Evolutionary conservation across 2,797 vertebrate genomes (phyloP), one percentile per base, ranked within the genome.

Genomic region (Synanceia verrucosa): DNA sequence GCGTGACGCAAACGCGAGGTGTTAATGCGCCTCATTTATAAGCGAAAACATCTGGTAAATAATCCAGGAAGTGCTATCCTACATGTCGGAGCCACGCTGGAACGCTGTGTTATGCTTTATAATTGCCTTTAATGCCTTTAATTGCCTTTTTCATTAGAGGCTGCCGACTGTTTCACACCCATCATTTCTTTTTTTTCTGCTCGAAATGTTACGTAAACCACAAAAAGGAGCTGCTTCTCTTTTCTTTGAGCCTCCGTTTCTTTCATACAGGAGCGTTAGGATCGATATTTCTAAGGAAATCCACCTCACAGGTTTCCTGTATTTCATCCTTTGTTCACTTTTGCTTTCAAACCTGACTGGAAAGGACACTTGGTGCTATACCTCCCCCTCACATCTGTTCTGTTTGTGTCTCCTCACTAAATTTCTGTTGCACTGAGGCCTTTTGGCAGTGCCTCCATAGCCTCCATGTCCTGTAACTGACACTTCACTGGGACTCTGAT

Each of bases 1-100:
- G 66, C 14, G 0, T 21, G 48, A 63, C 16, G 23, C 24, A 29
- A 76, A 66, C 57, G 41, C 0, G 1, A 80, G 21, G 64, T 1
- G 39, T 51, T 80, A 75, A 76, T 83, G 70, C 37, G 74, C 65
- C 50, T 86, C 73, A 74, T 79, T 87, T 79, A 68, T 57, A 52
- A 37, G 14, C 47, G 14, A 11, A 60, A 80, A 67, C 86, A 85
- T 65, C 78, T 71, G 76, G 67, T 78, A 65, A 82, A 67, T 84
- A 56, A 84, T 88, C 84, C 47, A 78, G 33, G n/a, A 59, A 31
- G 34, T n/a, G 59, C n/a, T 29, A 13, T 52, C 34, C 56, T 31
- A 76, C 12, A 9, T n/a, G 18, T 43, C 6, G 8, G 52, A 67
- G 62, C 65, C 37, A 10, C 37, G 8, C 51, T 60, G 51, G 57